Evolutionary conservation across 2,888 invertebrate species (phyloP).

Genomic region (Synanthedon formicaeformis): DNA sequence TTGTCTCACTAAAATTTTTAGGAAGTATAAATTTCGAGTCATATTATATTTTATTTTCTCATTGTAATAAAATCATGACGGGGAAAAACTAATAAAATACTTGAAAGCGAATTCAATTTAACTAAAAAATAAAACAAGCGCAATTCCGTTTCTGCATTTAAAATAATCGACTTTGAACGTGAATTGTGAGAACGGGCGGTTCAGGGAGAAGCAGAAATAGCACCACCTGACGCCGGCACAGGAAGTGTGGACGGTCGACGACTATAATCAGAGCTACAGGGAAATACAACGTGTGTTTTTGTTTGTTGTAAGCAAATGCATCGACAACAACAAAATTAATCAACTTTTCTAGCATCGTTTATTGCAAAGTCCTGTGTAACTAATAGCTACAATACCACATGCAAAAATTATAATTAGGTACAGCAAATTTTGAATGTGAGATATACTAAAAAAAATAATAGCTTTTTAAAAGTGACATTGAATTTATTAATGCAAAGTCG

Average conservation of each 20-base stretch:
- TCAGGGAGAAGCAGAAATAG: conserved; percentile 59
- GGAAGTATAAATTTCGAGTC: background rate
- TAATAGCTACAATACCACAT: no score
- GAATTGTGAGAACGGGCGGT: conserved; percentile 40
- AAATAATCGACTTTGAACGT: conserved; percentile 59
- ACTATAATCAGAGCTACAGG: background rate
- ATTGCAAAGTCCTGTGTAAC: no score
- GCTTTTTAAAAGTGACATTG: background rate
- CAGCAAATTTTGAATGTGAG: no score
- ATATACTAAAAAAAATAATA: no score
- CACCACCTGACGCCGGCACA: conserved; percentile 47
- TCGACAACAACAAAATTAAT: no score
- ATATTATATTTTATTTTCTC: background rate
- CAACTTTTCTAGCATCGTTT: no score
- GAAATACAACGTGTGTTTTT: background rate
- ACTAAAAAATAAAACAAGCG: conserved; percentile 15
- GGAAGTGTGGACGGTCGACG: conserved; percentile 45
- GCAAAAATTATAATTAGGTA: no score
- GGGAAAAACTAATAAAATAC: background rate
- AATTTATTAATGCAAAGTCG: background rate
- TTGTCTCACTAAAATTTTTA: conserved; percentile 1
- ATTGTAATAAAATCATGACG: background rate
- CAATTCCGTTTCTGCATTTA: conserved; percentile 24
- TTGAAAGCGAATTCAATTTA: conserved; percentile 14
- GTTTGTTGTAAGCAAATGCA: no score